Percentiles rank a stretch among this genome's conserved stretches.
These are phyloP conservation scores for Melierax canorus DNA, from an alignment of 2,113 vertebrate genomes.

Conservation along the genomic window DNA sequence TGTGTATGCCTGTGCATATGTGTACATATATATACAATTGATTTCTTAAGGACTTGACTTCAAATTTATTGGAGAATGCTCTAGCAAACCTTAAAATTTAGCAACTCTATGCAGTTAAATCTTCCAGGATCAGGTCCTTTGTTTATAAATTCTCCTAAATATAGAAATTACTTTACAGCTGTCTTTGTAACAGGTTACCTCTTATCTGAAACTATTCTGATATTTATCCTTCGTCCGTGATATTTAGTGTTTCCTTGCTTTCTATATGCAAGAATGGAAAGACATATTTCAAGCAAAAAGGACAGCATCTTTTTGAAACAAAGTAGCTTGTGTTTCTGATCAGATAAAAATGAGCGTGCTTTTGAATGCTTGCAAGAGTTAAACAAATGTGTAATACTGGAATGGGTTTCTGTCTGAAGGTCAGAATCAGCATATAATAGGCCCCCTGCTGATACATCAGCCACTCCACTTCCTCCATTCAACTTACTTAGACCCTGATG, in stretches of 20 bases:
- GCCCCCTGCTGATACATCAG: not conserved
- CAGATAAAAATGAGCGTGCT: not conserved
- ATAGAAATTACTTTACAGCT: not conserved
- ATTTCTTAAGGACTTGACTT: not conserved
- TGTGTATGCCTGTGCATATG: not conserved
- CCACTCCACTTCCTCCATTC: not conserved
- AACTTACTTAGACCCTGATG: not conserved
- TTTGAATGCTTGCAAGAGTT: not conserved
- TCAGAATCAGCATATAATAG: not conserved
- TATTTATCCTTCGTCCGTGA: constrained; percentile 2
- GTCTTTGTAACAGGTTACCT: not conserved
- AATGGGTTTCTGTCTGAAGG: not conserved
- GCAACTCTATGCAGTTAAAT: not conserved
- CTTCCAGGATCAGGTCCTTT: not conserved
- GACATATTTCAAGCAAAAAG: not conserved
- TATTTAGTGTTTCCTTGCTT: constrained; percentile 9
- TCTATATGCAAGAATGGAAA: not conserved
- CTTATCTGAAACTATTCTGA: not conserved
- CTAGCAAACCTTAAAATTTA: not conserved
- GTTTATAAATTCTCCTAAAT: not conserved
- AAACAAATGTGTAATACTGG: not conserved
- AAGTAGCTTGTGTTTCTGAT: not conserved
- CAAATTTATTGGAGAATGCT: not conserved
- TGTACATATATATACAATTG: not conserved
- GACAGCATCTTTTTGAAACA: not conserved